Evolutionary conservation across 2,797 vertebrate species (phyloP).

Genomic region (Phalanger gymnotis): DNA sequence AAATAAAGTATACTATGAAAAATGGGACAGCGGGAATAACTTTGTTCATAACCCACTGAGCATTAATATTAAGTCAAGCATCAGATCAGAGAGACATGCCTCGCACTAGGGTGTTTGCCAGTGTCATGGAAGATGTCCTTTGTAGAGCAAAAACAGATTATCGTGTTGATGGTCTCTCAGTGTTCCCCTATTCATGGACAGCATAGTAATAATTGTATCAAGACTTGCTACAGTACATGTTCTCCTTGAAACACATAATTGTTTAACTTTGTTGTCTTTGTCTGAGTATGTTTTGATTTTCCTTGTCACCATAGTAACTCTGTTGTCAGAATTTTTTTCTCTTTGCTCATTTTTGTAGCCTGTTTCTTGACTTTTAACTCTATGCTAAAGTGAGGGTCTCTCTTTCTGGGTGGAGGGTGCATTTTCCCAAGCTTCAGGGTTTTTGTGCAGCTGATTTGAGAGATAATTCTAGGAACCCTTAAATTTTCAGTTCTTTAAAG

Average conservation of each 20-base stretch:
- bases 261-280: background rate
- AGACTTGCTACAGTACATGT: background rate
- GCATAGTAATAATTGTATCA: background rate
- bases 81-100: background rate
- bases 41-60: background rate
- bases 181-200: background rate
- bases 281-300: no score
- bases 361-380: no score
- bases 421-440: no score
- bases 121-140: no score
- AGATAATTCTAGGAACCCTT: no score
- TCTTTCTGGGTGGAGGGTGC: no score
- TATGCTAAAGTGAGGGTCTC: no score
- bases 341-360: no score
- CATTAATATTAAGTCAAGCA: background rate
- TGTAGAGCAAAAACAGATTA: background rate
- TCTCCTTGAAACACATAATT: background rate
- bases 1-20: background rate
- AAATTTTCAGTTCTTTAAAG: no score
- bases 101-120: background rate
- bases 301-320: no score
- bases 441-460: no score
- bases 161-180: background rate
- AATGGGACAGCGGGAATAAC: background rate
- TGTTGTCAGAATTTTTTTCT: no score